These are phyloP conservation scores for Solea solea DNA, from an alignment of 2,113 vertebrate genomes.

Conservation along the genomic window DNA sequence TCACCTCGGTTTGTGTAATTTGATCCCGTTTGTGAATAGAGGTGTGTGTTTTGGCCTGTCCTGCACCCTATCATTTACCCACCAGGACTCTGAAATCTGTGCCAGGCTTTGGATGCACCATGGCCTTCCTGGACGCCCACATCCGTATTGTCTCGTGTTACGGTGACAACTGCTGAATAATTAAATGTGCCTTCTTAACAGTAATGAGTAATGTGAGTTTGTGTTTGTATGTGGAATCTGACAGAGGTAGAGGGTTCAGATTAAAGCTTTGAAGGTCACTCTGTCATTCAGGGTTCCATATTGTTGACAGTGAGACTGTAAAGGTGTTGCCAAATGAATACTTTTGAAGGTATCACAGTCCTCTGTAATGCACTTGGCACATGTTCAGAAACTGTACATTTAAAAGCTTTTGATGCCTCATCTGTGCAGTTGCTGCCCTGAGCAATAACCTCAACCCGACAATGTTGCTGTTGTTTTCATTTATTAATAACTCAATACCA, in stretches of 20 bases:
- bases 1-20: conserved; percentile 20
- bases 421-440: too few relatives aligned
- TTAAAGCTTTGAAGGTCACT: conserved; percentile 14
- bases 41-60: conserved; percentile 21
- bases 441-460: too few relatives aligned
- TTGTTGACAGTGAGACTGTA: background rate
- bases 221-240: conserved; percentile 21
- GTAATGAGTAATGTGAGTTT: conserved; percentile 55
- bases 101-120: conserved; percentile 28
- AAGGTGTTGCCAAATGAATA: background rate
- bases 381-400: too few relatives aligned
- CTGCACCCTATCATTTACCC: conserved; percentile 24
- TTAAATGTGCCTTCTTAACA: conserved; percentile 33
- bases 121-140: conserved; percentile 21
- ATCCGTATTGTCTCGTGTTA: conserved; percentile 44
- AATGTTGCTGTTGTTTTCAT: too few relatives aligned
- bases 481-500: too few relatives aligned
- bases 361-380: too few relatives aligned
- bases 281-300: background rate
- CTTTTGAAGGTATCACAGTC: too few relatives aligned
- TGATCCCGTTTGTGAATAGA: conserved; percentile 3
- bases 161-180: conserved; percentile 57
- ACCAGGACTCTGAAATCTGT: conserved; percentile 55
- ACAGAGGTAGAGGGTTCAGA: conserved; percentile 6
- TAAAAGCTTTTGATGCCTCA: too few relatives aligned